Base-by-base conservation (phyloP, 1,140 invertebrate genomes). In the Drosophila sproati region DNA sequence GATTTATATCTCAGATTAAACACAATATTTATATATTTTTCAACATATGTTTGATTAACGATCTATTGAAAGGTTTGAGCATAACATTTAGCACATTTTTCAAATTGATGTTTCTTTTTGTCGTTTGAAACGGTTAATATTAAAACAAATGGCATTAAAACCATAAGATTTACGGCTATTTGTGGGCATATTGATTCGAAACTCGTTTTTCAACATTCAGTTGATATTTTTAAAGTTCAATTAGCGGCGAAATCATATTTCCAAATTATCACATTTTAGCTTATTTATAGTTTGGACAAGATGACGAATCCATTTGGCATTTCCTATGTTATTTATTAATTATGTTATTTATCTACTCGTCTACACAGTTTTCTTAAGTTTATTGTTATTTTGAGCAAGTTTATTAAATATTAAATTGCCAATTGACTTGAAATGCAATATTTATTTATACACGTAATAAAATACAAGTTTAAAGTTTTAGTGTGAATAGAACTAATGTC, bases 141-240 rank as follows among this genome's bases (percentile, higher is more conserved):
- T 32, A 8, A 31, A 54, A 5, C 31, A 54, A 57, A 5, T 45
- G 20, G 6, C 8, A 43, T n/a, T 59, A 32, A 59, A 59, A 5
- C 4, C n/a, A 48, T 10, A 32, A 35, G 41, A 31, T 52, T 20
- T 8, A 52, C 20, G 3, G 35, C 12, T 52, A 43, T 68, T 62
- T 61, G 41, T 41, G 34, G 31, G 4, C 37, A 61, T 50, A 32
- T 55, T 45, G 29, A 28, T 28, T 32, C 5, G 7, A 57, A 70
- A 75, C 67, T 63, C 20, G 72, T 75, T 74, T 69, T 35, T 41
- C 35, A 35, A 55, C 71, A 57, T 41, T 61, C 34, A 35, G 55
- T 43, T 20, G 37, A 51, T 69, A 73, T 61, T 55, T 73, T 54
- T 73, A 47, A 47, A 45, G 6, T 28, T 60, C 45, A 60, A 68